Conservation (phyloP, 2,797 vertebrate species). For the Hippoglossus hippoglossus region DNA sequence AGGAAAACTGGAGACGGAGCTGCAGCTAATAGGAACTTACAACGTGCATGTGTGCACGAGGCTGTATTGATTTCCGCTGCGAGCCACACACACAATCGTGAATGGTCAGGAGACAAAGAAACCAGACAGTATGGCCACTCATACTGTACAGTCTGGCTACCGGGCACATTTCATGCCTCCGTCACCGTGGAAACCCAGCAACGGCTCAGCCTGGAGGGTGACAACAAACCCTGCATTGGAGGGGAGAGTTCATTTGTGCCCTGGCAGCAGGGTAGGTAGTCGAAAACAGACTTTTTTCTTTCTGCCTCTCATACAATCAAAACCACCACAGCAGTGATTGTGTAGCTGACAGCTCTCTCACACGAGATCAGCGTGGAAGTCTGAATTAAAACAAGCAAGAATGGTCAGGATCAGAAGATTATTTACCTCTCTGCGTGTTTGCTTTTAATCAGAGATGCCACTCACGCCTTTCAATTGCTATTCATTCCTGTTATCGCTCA, state of each 20-base stretch:
- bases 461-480: conserved; percentile 77
- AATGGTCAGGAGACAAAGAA: conserved; percentile 68
- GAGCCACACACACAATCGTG: conserved; percentile 43
- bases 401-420: conserved; percentile 64
- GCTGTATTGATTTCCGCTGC: conserved; percentile 65
- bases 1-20: conserved; percentile 38
- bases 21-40: conserved; percentile 42
- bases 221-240: conserved; percentile 52
- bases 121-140: conserved; percentile 50
- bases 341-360: conserved; percentile 52
- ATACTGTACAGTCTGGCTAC: conserved; percentile 51
- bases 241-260: conserved; percentile 49
- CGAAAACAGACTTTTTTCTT: conserved; percentile 55
- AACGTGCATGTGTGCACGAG: conserved; percentile 35
- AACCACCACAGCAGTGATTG: conserved; percentile 31
- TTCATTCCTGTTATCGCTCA: conserved; percentile 74
- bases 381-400: conserved; percentile 59
- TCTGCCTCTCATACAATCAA: conserved; percentile 13
- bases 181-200: conserved; percentile 76
- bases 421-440: conserved; percentile 62
- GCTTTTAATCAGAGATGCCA: conserved; percentile 71
- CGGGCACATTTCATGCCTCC: conserved; percentile 57
- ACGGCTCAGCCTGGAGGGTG: conserved; percentile 61
- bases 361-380: conserved; percentile 45
- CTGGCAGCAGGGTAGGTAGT: conserved; percentile 55